phyloP scores from a whole-genome alignment of 2,888 invertebrate genomes.

The Drosophila peninsularis region DNA sequence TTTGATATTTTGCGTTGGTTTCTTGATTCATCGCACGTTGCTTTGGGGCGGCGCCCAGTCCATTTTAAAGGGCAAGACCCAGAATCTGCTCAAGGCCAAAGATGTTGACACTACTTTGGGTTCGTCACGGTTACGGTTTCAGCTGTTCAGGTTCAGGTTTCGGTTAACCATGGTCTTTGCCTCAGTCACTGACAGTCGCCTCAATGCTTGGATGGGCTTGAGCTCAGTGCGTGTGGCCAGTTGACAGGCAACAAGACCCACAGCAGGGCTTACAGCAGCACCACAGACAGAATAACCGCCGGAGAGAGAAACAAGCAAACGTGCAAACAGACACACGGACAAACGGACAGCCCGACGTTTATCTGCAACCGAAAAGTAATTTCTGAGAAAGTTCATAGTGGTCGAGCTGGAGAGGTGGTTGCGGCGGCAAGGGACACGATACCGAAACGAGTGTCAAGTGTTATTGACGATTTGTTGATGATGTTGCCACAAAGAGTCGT shows the following conservation, averaged over 20 bases:
- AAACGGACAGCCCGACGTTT: constrained; percentile 43
- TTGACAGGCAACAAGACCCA: constrained; percentile 43
- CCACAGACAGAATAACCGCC: constrained; percentile 6
- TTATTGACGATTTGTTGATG: constrained; percentile 80
- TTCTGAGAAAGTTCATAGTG: constrained; percentile 66
- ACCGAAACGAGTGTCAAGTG: constrained; percentile 73
- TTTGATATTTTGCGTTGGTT: constrained; percentile 32
- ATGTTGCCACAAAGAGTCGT: constrained; percentile 64
- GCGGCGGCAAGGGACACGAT: constrained; percentile 13
- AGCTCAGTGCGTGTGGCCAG: constrained; percentile 41
- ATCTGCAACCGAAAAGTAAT: constrained; percentile 69
- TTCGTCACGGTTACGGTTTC: constrained; percentile 23
- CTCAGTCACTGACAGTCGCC: constrained; percentile 49
- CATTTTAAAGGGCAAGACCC: constrained; percentile 34
- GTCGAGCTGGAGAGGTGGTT: constrained; percentile 40
- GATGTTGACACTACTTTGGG: constrained; percentile 47
- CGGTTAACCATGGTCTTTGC: constrained; percentile 18
- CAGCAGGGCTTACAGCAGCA: constrained; percentile 10
- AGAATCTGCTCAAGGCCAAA: constrained; percentile 63
- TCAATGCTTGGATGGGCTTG: constrained; percentile 41
- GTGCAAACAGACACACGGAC: neutral
- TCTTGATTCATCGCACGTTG: constrained; percentile 58
- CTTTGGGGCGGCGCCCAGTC: constrained; percentile 31
- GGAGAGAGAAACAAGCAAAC: constrained; percentile 2
- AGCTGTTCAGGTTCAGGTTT: constrained; percentile 40